Percentiles rank a stretch among this genome's conserved stretches.
Conservation (phyloP, 2,797 vertebrate species). For the Tympanoctomys barrerae region DNA sequence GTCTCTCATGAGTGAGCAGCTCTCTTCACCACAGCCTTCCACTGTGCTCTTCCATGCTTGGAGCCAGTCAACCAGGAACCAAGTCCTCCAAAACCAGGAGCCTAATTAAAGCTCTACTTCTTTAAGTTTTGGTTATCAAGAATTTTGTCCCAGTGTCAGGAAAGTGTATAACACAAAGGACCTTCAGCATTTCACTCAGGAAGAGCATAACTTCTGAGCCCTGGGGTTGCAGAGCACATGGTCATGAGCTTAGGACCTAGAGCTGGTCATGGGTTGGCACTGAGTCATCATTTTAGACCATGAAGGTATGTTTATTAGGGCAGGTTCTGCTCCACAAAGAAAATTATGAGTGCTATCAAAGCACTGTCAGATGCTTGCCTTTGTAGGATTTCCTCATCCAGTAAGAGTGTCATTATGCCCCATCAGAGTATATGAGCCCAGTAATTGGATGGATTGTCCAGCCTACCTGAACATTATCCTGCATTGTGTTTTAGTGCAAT, state of each 20-base stretch:
- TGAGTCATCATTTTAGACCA: neutral
- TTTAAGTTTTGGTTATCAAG: neutral
- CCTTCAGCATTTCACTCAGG: neutral
- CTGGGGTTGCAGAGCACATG: neutral
- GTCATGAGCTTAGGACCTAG: neutral
- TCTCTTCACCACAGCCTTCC: neutral
- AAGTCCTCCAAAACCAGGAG: neutral
- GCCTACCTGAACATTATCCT: neutral
- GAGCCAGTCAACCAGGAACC: neutral
- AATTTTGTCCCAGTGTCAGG: neutral
- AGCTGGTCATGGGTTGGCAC: neutral
- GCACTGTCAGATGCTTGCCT: neutral
- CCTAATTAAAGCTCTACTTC: neutral
- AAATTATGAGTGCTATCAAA: neutral
- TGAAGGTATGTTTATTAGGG: neutral
- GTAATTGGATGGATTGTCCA: neutral
- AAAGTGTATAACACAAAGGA: neutral
- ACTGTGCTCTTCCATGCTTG: neutral
- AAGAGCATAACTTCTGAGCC: neutral
- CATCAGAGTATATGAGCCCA: neutral
- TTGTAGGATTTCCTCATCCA: neutral
- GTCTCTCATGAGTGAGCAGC: neutral
- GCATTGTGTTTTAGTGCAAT: neutral
- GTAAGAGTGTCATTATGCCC: neutral
- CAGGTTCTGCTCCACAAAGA: neutral